A percentile compares a stretch with the other conserved stretches of the same genome.
Evolutionary conservation across 2,888 invertebrate species (phyloP).

Genomic region (Tachina fera): DNA sequence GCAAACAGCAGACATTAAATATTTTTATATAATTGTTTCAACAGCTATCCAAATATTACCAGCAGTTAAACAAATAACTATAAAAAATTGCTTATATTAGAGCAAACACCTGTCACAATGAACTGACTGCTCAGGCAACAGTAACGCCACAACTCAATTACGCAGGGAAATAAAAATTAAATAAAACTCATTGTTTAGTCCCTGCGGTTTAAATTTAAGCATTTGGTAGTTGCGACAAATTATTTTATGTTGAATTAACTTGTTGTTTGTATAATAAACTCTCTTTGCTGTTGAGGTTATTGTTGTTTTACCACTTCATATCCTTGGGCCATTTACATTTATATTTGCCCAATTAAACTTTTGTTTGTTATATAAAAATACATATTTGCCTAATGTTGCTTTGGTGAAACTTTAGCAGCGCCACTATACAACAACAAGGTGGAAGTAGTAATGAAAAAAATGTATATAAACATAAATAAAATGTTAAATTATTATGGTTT

Average conservation of each 20-base stretch:
- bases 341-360: slow-evolving; percentile 25
- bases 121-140: not conserved
- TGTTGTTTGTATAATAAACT: not conserved
- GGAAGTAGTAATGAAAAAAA: not conserved
- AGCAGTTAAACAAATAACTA: not conserved
- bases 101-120: not conserved
- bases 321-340: slow-evolving; percentile 18
- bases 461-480: not conserved
- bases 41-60: too few species aligned
- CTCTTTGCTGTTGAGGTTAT: slow-evolving; percentile 1
- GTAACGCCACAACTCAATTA: not conserved
- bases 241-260: slow-evolving; percentile 33
- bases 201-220: slow-evolving; percentile 25
- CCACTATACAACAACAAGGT: not conserved
- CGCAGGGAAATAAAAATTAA: not conserved
- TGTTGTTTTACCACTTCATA: not conserved
- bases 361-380: not conserved
- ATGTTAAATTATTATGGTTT: slow-evolving; percentile 23
- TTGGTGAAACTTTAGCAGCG: not conserved
- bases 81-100: not conserved
- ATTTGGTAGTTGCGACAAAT: slow-evolving; percentile 30
- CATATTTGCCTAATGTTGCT: not conserved
- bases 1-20: not conserved
- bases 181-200: slow-evolving; percentile 14
- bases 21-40: not conserved